Evolutionary conservation across 1,140 invertebrate genomes (phyloP), one percentile per base, ranked within the genome.

Genomic region (Drosophila suzukii): DNA sequence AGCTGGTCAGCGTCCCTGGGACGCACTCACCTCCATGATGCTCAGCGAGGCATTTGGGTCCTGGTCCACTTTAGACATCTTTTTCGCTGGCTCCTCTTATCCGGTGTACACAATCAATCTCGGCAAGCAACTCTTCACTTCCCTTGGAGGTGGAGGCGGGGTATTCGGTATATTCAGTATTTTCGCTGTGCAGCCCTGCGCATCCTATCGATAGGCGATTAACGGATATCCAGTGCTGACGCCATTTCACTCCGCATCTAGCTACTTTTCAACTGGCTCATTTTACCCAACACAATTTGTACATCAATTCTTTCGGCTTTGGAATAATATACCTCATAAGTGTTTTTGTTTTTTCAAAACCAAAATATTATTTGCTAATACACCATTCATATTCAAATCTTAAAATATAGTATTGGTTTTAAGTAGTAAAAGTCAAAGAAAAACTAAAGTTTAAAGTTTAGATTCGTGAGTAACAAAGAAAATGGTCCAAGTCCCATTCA

Each of bases 21-120:
- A 17, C 17, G n/a, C 17, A 63, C 82, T 44, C 55, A 92, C 91
- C 84, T 92, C 91, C 91, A 92, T 92, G 50, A 92, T 92, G 75
- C 84, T 84, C 15, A 86, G 62, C 49, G 90, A 91, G 62, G 81
- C 71, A 58, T 56, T 90, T 34, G 76, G 70, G 55, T 90, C 91
- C 56, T 86, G 78, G 78, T 92, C 91, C 53, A 78, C 72, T 73
- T 92, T 92, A 47, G 91, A 91, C 91, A 92, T 92, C 38, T 85
- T 91, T 75, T 71, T 68, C 50, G 60, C 32, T 57, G 32, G 15
- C 47, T 54, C 49, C 71, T 49, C 49, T 74, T 62, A 73, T 62
- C 74, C 66, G 65, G 57, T 81, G 67, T 57, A 66, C 71, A 67
- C 72, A 63, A 78, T 50, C 74, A 51, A 51, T 85, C 50, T 34